Conservation (phyloP, 2,888 invertebrate genomes). For the Euphydryas editha region DNA sequence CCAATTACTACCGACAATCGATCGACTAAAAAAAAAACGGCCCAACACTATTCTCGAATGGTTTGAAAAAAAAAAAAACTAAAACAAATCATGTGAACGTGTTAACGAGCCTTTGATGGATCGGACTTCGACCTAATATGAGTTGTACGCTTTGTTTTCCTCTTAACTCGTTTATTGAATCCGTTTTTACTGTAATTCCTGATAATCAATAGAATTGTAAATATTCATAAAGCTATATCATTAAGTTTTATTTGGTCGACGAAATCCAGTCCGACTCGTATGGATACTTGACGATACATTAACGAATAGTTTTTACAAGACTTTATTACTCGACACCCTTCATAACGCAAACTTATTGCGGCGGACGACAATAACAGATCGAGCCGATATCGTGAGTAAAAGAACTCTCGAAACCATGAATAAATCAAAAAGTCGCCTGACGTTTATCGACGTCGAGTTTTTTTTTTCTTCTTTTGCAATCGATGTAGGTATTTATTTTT, state of each 20-base stretch:
- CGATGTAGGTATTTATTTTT: conserved; percentile 59
- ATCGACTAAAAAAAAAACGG: conserved; percentile 64
- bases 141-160: conserved; percentile 26
- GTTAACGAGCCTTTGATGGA: conserved; percentile 81
- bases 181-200: conserved; percentile 5
- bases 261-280: conserved; percentile 4
- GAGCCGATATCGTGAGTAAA: conserved; percentile 56
- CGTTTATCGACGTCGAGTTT: conserved; percentile 74
- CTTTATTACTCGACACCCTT: conserved; percentile 38
- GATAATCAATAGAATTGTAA: neutral
- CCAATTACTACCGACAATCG: conserved; percentile 80
- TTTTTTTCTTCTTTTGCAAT: conserved; percentile 62
- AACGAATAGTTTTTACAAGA: conserved; percentile 33
- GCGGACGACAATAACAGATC: conserved; percentile 57
- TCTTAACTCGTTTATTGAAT: conserved; percentile 20
- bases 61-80: conserved; percentile 58
- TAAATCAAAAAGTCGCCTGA: conserved; percentile 61
- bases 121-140: conserved; percentile 67
- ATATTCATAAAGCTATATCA: neutral
- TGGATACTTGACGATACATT: conserved; percentile 19
- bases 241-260: conserved; percentile 8
- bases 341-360: conserved; percentile 34
- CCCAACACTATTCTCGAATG: conserved; percentile 67
- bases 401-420: conserved; percentile 79
- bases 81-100: conserved; percentile 67